phyloP scores from a whole-genome alignment of 1,140 invertebrate genomes.

The Drosophila gunungcola region DNA sequence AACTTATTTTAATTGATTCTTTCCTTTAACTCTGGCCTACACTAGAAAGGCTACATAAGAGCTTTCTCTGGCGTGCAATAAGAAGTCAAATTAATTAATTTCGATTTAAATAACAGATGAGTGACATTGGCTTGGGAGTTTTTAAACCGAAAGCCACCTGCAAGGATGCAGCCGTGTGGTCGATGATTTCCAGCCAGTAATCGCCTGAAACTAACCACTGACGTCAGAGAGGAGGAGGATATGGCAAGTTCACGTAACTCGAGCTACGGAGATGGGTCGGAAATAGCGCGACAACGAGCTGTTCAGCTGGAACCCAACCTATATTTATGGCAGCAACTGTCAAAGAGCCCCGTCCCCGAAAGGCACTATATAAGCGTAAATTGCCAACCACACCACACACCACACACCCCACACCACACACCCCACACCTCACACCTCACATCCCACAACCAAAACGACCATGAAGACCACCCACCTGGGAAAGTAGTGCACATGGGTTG shows the following conservation, averaged over 20 bases:
- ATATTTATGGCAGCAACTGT: conserved; percentile 52
- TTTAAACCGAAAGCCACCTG: too few species aligned
- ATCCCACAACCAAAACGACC: conserved; percentile 38
- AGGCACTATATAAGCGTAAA: conserved; percentile 1
- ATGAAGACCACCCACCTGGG: conserved; percentile 58
- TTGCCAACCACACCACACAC: background rate
- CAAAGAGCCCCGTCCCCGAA: conserved; percentile 8
- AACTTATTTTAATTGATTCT: too few species aligned
- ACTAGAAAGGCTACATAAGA: too few species aligned
- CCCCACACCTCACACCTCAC: too few species aligned
- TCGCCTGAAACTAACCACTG: conserved; percentile 1
- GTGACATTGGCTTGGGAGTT: too few species aligned
- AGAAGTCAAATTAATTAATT: too few species aligned
- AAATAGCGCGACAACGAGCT: conserved; percentile 21
- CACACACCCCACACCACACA: background rate
- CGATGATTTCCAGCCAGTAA: too few species aligned
- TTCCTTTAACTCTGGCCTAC: too few species aligned
- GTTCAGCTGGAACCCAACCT: conserved; percentile 15
- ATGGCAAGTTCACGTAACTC: conserved; percentile 35
- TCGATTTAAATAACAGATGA: too few species aligned
- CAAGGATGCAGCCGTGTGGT: too few species aligned
- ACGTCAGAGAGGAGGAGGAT: conserved; percentile 30
- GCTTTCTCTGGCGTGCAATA: too few species aligned
- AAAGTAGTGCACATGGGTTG: conserved; percentile 69
- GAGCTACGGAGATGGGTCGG: conserved; percentile 58